A percentile compares a stretch with the other conserved stretches of the same genome.
These are phyloP conservation scores for Epinotia demarniana DNA, from an alignment of 2,888 invertebrate species.

Conservation along the genomic window DNA sequence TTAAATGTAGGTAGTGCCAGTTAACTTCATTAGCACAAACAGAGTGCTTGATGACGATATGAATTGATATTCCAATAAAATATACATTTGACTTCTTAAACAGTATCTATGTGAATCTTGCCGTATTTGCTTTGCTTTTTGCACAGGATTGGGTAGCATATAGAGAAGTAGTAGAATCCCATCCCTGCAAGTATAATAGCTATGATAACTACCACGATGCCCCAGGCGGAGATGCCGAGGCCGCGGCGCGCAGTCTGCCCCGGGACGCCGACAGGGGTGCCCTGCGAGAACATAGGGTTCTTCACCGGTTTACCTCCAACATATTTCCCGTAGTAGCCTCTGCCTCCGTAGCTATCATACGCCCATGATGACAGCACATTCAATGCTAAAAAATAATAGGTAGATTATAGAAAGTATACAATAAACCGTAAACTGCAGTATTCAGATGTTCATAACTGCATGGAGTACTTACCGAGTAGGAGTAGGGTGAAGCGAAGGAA, in stretches of 20 bases:
- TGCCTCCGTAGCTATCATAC: slow-evolving; percentile 54
- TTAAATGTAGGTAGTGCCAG: neutral
- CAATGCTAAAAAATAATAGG: slow-evolving; percentile 61
- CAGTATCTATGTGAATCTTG: slow-evolving; percentile 80
- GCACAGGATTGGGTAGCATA: slow-evolving; percentile 88
- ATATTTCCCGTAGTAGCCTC: slow-evolving; percentile 46
- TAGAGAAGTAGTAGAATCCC: slow-evolving; percentile 86
- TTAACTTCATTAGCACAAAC: slow-evolving; percentile 8
- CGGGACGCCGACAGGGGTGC: slow-evolving; percentile 61
- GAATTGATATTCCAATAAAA: slow-evolving; percentile 22
- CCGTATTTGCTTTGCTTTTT: slow-evolving; percentile 83
- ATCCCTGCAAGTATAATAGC: slow-evolving; percentile 79
- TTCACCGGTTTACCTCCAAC: slow-evolving; percentile 44
- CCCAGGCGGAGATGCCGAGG: slow-evolving; percentile 87
- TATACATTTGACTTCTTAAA: slow-evolving; percentile 56
- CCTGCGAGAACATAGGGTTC: slow-evolving; percentile 57
- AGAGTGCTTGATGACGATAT: slow-evolving; percentile 20
- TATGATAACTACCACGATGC: slow-evolving; percentile 84
- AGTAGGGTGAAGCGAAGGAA: slow-evolving; percentile 62
- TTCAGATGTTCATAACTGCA: slow-evolving; percentile 2
- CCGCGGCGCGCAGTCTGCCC: slow-evolving; percentile 66
- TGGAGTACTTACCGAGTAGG: slow-evolving; percentile 65
- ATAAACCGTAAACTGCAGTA: neutral
- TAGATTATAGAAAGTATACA: slow-evolving; percentile 3
- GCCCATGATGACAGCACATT: slow-evolving; percentile 61